Conservation (phyloP, 2,113 vertebrate species). For the Dasypus novemcinctus region DNA sequence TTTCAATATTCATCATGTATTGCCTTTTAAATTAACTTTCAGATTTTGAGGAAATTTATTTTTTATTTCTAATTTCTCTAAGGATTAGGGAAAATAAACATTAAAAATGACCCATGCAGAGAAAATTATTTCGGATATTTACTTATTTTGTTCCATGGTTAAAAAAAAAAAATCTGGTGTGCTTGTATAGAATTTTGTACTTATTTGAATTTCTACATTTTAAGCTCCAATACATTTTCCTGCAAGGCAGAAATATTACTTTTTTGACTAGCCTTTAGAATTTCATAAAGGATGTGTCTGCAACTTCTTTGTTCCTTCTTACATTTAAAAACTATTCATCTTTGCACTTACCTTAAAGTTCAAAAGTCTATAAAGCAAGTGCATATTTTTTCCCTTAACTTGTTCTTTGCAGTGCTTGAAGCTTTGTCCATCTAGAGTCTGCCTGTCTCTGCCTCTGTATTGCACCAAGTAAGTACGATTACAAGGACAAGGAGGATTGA, state of each 20-base stretch:
- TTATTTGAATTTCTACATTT: background rate
- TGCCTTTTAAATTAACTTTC: background rate
- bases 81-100: background rate
- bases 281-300: background rate
- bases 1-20: background rate
- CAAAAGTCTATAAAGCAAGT: background rate
- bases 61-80: background rate
- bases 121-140: background rate
- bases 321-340: background rate
- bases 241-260: background rate
- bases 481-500: background rate
- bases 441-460: background rate
- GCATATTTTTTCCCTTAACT: constrained; percentile 4
- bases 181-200: background rate
- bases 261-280: background rate
- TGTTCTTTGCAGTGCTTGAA: background rate
- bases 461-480: background rate
- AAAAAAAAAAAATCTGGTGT: background rate
- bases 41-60: background rate
- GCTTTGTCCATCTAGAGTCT: fast-evolving
- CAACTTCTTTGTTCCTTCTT: background rate
- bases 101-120: background rate
- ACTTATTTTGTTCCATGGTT: background rate
- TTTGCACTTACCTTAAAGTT: background rate
- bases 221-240: background rate